Conservation (phyloP, 2,888 invertebrate species). For the Autographa gamma region DNA sequence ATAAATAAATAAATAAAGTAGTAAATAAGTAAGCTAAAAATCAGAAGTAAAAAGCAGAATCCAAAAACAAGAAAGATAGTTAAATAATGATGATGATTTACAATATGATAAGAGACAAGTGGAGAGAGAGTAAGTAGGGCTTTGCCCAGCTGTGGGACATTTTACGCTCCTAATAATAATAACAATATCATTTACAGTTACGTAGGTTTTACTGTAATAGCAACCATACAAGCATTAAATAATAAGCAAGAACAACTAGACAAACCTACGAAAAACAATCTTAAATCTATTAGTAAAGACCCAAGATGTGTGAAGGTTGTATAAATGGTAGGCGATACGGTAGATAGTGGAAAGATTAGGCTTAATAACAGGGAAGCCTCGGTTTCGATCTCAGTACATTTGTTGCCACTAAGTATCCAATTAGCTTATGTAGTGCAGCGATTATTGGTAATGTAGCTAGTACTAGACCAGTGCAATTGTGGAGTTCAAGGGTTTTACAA, state of each 20-base stretch:
- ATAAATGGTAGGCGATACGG: conserved; percentile 34
- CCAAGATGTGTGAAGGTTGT: conserved; percentile 26
- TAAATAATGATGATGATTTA: too few relatives aligned
- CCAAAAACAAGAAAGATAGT: too few relatives aligned
- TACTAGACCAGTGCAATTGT: neutral
- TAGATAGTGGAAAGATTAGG: conserved; percentile 28
- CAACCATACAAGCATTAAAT: neutral
- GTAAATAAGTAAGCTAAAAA: too few relatives aligned
- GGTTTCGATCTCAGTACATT: conserved; percentile 27
- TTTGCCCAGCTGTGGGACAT: too few relatives aligned
- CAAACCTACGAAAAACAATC: neutral
- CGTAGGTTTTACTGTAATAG: neutral
- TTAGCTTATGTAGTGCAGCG: conserved; percentile 20
- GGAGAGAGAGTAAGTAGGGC: too few relatives aligned
- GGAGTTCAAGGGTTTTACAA: neutral
- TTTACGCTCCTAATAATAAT: too few relatives aligned
- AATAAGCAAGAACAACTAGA: conserved; percentile 2
- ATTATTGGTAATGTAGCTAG: neutral
- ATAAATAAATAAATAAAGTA: too few relatives aligned
- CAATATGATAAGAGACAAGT: too few relatives aligned
- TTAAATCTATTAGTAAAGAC: neutral
- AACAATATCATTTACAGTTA: too few relatives aligned
- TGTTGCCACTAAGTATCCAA: conserved; percentile 34
- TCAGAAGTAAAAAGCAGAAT: too few relatives aligned
- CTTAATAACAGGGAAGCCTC: conserved; percentile 41